Base-by-base conservation (phyloP, 2,888 invertebrate genomes). In the Pyrochroa serraticornis region DNA sequence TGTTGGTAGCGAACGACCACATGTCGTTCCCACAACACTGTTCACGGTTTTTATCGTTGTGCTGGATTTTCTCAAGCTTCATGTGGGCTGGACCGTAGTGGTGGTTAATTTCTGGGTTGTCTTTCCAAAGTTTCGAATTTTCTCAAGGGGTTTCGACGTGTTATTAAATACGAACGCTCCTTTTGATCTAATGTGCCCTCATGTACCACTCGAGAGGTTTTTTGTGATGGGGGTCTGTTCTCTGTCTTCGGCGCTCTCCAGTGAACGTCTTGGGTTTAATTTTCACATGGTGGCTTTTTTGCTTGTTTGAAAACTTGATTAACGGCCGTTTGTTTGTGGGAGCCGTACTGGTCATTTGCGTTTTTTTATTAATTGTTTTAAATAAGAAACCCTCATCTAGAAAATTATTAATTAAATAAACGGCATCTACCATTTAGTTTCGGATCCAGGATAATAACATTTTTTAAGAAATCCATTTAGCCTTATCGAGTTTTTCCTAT, bases 221-320 rank as follows among this genome's bases (percentile, higher is more conserved):
- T 57, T 53, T 44, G n/a, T 47, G n/a, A 47, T 33, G 44, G 58
- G 52, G 42, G 62, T 64, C 63, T 63, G 60, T 52, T 62, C 62
- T 64, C 51, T 55, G 59, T 64, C 60, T 62, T 47, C 22, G 33
- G 32, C 46, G 45, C 53, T 57, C 63, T 57, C 63, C 56, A 56
- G 61, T 55, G 63, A 64, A 61, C 50, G 50, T 50, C 50, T 50
- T 50, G 50, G 36, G 35, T 36, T 34, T 43, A 35, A 9, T 36
- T 50, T 50, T 50, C 50, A 50, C 50, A 50, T 50, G 50, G 31
- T n/a, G 42, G 46, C 14, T 34, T 46, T 46, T 36, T 46, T 46
- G 14, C 37, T 22, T 49, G 30, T 14, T 36, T 36, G 36, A 42
- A 42, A 30, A 30, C 35, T 36, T 50, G 35, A 43, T 49, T 34